Base-by-base conservation (phyloP, 2,888 invertebrate species). In the Cryptosula pallasiana region DNA sequence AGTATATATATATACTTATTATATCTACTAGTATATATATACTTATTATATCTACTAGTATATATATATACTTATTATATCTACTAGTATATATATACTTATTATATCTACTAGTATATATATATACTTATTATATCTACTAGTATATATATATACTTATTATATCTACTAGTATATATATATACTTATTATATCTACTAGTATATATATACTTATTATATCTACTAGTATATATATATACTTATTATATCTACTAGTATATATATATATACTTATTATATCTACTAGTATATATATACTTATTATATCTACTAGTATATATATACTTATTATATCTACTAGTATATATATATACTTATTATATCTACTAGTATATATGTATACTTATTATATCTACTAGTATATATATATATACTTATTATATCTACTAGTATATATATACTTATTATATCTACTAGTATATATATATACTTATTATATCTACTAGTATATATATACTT, bases 131-230 rank as follows among this genome's bases (percentile, higher is more conserved):
- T 20, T 45, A 5, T 20, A 20, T 45, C 45, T 45, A 45, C 45
- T 45, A 45, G 45, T 45, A n/a, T 36, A 1, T 63, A 25, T 55
- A 3, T 16, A 20, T 55, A 16, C 20, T 2, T 55, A 25, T 55
- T 25, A n/a, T n/a, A n/a, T n/a, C n/a, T n/a, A n/a, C n/a, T n/a
- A 45, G 45, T 13, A 5, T 13, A 45, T 20, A 13, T 20, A 20
- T 45, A 5, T 45, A 45, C 45, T 45, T 13, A 20, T 45, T n/a
- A n/a, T 82, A 73, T 69, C 77, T 72, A 13, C 20, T 55, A 34
- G 16, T 36, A 1, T 63, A 25, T 55, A 3, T 16, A 20, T 55
- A 16, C 20, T 2, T 55, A 25, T 55, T 25, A n/a, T n/a, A n/a
- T n/a, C n/a, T n/a, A n/a, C n/a, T n/a, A 45, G 45, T 13, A 5